These are phyloP conservation scores for Saccostrea glomerata DNA, from an alignment of 1,140 invertebrate genomes.

Conservation along the genomic window DNA sequence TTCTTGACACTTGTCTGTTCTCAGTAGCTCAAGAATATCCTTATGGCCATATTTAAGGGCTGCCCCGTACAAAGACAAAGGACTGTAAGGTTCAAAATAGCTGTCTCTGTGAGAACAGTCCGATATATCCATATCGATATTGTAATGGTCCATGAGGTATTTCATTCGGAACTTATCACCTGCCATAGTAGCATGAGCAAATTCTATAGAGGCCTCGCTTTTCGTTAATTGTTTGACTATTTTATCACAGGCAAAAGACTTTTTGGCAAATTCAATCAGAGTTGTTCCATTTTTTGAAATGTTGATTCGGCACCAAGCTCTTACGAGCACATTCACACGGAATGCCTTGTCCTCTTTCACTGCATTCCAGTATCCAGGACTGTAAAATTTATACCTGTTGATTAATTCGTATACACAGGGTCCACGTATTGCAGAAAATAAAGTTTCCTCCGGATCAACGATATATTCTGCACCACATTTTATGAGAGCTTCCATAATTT, in stretches of 20 bases:
- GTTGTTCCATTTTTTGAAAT: conserved; percentile 66
- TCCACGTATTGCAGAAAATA: conserved; percentile 54
- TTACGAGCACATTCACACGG: conserved; percentile 70
- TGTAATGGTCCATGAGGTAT: conserved; percentile 63
- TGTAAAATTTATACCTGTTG: conserved; percentile 62
- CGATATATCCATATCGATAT: conserved; percentile 64
- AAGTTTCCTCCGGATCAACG: conserved; percentile 55
- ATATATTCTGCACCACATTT: conserved; percentile 68
- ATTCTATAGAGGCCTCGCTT: conserved; percentile 73
- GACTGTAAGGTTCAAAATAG: conserved; percentile 66
- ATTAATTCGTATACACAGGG: conserved; percentile 58
- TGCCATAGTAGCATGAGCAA: conserved; percentile 74
- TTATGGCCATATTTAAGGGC: conserved; percentile 71
- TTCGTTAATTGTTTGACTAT: conserved; percentile 68
- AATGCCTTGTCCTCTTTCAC: conserved; percentile 68
- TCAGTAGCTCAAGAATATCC: conserved; percentile 64
- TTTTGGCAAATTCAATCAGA: conserved; percentile 72
- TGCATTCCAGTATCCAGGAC: conserved; percentile 72
- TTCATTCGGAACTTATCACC: conserved; percentile 70
- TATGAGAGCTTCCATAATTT: conserved; percentile 67
- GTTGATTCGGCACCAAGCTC: conserved; percentile 75
- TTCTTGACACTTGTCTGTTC: conserved; percentile 40
- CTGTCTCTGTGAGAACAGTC: conserved; percentile 70
- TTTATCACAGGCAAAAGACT: conserved; percentile 64
- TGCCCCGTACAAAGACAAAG: conserved; percentile 68